These are phyloP conservation scores for Entomobrya proxima DNA, from an alignment of 2,888 invertebrate species.

Conservation along the genomic window DNA sequence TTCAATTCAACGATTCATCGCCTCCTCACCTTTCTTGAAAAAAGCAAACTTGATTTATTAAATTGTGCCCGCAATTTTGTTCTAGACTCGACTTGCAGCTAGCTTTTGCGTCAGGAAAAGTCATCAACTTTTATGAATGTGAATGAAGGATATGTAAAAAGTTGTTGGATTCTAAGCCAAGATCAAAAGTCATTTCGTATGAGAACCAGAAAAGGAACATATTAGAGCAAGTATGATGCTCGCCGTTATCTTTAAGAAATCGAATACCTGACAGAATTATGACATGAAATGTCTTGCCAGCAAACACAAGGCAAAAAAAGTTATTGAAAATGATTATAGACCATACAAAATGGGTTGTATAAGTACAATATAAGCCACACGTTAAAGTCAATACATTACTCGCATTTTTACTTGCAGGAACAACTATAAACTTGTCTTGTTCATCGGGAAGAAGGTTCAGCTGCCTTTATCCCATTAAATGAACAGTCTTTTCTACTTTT, in stretches of 20 bases:
- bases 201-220: background rate
- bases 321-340: conserved; percentile 65
- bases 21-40: too few relatives aligned
- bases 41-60: too few relatives aligned
- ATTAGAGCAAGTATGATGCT: conserved; percentile 11
- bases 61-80: too few relatives aligned
- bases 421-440: conserved; percentile 24
- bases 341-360: background rate
- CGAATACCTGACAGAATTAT: conserved; percentile 64
- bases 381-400: conserved; percentile 24
- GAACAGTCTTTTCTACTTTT: conserved; percentile 58
- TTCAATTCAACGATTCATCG: too few relatives aligned
- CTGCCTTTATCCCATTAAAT: conserved; percentile 57
- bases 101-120: too few relatives aligned
- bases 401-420: background rate
- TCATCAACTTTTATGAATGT: background rate
- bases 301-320: conserved; percentile 14
- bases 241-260: conserved; percentile 35
- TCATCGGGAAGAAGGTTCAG: conserved; percentile 30
- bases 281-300: conserved; percentile 54
- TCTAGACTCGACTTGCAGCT: too few relatives aligned
- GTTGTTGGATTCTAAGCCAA: conserved; percentile 24
- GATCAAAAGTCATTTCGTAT: conserved; percentile 6
- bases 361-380: background rate
- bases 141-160: conserved; percentile 4